Evolutionary conservation across 2,113 vertebrate species (phyloP).

Genomic region (Salvelinus namaycush): DNA sequence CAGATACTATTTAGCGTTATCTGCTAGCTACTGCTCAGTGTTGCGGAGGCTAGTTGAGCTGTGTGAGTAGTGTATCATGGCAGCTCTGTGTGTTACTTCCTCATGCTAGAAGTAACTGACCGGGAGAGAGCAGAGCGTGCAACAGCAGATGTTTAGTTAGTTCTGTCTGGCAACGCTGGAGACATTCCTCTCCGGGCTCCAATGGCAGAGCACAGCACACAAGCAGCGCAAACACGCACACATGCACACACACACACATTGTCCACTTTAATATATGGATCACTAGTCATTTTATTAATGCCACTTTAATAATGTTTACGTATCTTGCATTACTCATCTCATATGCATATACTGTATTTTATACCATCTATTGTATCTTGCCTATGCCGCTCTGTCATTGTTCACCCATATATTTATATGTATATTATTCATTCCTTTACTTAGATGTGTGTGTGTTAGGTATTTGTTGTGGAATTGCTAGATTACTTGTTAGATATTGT

Average conservation of each 20-base stretch:
- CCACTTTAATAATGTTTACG: no score
- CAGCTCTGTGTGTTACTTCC: constrained; percentile 21
- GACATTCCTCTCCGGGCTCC: constrained; percentile 41
- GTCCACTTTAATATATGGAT: no score
- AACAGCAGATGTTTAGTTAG: constrained; percentile 48
- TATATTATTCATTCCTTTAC: no score
- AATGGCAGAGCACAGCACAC: constrained; percentile 17
- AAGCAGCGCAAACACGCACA: not conserved
- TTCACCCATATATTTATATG: no score
- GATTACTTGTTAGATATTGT: no score
- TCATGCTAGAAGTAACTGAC: constrained; percentile 22
- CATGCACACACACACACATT: not conserved
- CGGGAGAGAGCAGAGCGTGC: not conserved
- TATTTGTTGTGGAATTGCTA: no score
- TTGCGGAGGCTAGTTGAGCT: not conserved
- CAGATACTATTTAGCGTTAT: not conserved
- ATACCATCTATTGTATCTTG: no score
- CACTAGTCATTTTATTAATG: no score
- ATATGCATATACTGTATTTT: no score
- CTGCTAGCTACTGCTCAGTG: not conserved
- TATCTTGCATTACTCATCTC: no score
- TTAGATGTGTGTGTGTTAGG: no score
- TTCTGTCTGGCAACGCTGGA: constrained; percentile 16
- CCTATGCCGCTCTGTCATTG: no score
- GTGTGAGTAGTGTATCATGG: not conserved